Evolutionary conservation across 2,888 invertebrate genomes (phyloP).

Genomic region (Eupithecia subumbrata): DNA sequence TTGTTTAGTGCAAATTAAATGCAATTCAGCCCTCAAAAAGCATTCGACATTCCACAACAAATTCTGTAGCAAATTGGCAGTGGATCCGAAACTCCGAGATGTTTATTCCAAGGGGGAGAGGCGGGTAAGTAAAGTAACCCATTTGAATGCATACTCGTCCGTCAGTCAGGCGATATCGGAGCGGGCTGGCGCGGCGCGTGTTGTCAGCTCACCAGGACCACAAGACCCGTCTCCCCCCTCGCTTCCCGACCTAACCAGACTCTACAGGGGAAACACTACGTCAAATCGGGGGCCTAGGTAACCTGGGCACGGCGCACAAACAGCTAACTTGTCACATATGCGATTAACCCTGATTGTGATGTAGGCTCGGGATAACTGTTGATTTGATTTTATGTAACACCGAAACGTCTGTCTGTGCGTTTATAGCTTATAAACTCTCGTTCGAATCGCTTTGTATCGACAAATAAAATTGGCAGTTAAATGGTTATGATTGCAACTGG

Average conservation of each 20-base stretch:
- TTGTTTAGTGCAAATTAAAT: conserved; percentile 83
- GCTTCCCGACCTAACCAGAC: conserved; percentile 14
- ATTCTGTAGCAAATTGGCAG: conserved; percentile 80
- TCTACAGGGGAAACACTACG: conserved; percentile 36
- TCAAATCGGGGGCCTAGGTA: conserved; percentile 50
- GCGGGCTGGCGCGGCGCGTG: conserved; percentile 71
- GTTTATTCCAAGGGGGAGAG: conserved; percentile 73
- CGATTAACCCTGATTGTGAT: conserved; percentile 84
- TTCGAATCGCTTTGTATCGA: conserved; percentile 76
- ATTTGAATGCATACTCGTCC: conserved; percentile 90
- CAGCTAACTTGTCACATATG: conserved; percentile 82
- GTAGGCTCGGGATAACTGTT: conserved; percentile 84
- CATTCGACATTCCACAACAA: conserved; percentile 81
- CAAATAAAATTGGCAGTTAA: conserved; percentile 71
- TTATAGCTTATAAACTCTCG: conserved; percentile 82
- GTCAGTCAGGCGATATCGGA: conserved; percentile 87
- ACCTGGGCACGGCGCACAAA: conserved; percentile 67
- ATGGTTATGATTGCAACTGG: conserved; percentile 73
- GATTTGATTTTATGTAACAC: conserved; percentile 84
- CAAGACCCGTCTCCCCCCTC: conserved; percentile 54
- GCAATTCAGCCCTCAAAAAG: conserved; percentile 81
- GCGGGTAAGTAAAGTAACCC: conserved; percentile 86
- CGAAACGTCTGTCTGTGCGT: conserved; percentile 82
- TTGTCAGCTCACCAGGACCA: conserved; percentile 57
- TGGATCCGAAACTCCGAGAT: conserved; percentile 69